Evolutionary conservation across 2,888 invertebrate species (phyloP), one percentile per base, ranked within the genome.

Genomic region (Ichneumon xanthorius): DNA sequence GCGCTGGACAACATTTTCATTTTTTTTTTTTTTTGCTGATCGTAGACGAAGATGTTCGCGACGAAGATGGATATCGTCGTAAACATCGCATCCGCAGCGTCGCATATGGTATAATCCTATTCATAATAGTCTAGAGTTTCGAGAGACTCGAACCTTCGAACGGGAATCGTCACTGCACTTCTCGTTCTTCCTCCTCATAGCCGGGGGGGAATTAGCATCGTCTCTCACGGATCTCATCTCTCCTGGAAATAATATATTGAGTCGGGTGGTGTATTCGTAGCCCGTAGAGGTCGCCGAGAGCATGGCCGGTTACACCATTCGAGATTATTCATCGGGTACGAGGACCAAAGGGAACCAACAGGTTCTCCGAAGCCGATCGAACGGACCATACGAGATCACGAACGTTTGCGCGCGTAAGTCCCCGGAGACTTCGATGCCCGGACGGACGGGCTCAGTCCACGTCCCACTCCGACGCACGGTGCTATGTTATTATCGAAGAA

Each of bases 361-460:
- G 22, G 14, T n/a, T 33, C 33, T n/a, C n/a, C 45, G 19, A 4
- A 9, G 45, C 11, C 68, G 68, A 26, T 26, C 22, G 68, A 6
- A 48, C 40, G 16, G 45, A 45, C n/a, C 33, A 26, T 55, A 22
- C 14, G 40, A n/a, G 22, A 30, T 26, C 63, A 30, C 30, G 65
- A 76, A 63, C 45, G 68, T 70, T 70, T 63, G 45, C 45, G 53
- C 68, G 40, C 55, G 45, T 40, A 33, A 73, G 37, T 48, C 33
- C 16, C 65, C 55, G 65, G 82, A 40, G 85, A 85, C 76, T 85
- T 85, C 58, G 82, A 85, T 80, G 85, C 80, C 53, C 80, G 85
- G 73, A 77, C 67, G 79, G 37, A 58, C 76, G 71, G 55, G 45
- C 61, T 70, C 72, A 77, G 45, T 63, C 4, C 14, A 33, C 5